Base-by-base conservation (phyloP, 2,888 invertebrate species). In the Chaitophorus viminalis region DNA sequence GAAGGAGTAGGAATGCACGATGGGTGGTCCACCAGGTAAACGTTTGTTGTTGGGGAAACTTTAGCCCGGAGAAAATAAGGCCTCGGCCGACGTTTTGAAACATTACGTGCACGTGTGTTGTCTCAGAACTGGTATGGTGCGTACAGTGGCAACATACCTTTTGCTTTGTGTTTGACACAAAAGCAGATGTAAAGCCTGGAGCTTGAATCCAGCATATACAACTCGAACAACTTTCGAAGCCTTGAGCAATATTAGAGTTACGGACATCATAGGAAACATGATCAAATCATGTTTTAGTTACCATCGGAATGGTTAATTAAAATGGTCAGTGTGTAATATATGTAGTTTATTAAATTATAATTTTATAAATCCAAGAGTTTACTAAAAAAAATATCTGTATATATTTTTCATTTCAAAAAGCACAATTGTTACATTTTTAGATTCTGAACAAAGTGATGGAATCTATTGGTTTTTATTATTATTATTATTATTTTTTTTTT, bases 131-230 rank as follows among this genome's bases (percentile, higher is more conserved):
- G 54, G 82, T n/a, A 72, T 14, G 14, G 18, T n/a, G n/a, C 60
- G 14, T 74, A 21, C 65, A 29, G 75, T 65, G 60, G 65, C 65
- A 76, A 60, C 65, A 18, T 60, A 83, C 83, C 65, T 84, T 76
- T 84, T 17, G 46, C 31, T 65, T 76, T 84, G 76, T 84, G 76
- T 68, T 46, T 31, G 31, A 76, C 76, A 84, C 65, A 68, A 76
- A 84, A 36, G 84, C 39, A 33, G 18, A 83, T 83, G 31, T 84
- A 84, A 76, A 65, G 84, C 76, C 76, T 76, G 65, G 65, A 76
- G 84, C 76, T 76, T 9, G 46, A 5, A 76, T 31, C 25, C 84
- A 31, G 39, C 31, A 21, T 65, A 25, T 17, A 65, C 25, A 39
- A 60, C 36, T 39, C 82, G 29, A 54, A 60, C 39, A 68, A 84